Conservation (phyloP, 2,113 vertebrate species). For the Mormoops blainvillei region DNA sequence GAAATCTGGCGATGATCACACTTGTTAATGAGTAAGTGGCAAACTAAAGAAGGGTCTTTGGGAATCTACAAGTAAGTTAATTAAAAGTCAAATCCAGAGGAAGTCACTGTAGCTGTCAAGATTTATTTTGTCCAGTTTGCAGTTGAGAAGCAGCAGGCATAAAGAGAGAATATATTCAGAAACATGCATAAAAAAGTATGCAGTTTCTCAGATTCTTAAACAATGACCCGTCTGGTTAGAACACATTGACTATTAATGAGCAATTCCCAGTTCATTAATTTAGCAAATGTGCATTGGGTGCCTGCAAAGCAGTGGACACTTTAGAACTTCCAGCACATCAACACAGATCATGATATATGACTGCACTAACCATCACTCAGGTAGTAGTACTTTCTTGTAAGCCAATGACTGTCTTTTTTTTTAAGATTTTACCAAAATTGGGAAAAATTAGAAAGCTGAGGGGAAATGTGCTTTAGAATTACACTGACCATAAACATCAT, state of each 20-base stretch:
- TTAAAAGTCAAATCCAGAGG: slow-evolving; percentile 9
- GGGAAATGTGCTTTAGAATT: slow-evolving; percentile 14
- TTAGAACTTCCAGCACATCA: background rate
- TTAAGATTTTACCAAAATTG: background rate
- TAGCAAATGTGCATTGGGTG: background rate
- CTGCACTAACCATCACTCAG: background rate
- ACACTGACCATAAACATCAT: slow-evolving; percentile 25
- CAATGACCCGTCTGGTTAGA: slow-evolving; percentile 7
- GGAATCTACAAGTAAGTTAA: slow-evolving; percentile 34
- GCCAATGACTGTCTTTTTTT: background rate
- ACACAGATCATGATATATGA: background rate
- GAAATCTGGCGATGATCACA: slow-evolving; percentile 9
- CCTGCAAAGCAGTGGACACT: background rate
- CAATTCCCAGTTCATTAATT: background rate
- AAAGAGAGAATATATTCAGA: background rate
- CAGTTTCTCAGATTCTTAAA: background rate
- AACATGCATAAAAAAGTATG: background rate
- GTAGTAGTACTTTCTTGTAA: background rate
- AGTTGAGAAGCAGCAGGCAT: background rate
- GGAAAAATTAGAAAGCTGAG: background rate
- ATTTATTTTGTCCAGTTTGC: slow-evolving; percentile 35
- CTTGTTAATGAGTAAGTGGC: slow-evolving; percentile 50
- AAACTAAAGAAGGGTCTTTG: slow-evolving; percentile 17
- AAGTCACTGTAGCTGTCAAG: slow-evolving; percentile 39
- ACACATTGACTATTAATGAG: background rate